Evolutionary conservation across 2,113 vertebrate genomes (phyloP).

Genomic region (Bubo bubo): DNA sequence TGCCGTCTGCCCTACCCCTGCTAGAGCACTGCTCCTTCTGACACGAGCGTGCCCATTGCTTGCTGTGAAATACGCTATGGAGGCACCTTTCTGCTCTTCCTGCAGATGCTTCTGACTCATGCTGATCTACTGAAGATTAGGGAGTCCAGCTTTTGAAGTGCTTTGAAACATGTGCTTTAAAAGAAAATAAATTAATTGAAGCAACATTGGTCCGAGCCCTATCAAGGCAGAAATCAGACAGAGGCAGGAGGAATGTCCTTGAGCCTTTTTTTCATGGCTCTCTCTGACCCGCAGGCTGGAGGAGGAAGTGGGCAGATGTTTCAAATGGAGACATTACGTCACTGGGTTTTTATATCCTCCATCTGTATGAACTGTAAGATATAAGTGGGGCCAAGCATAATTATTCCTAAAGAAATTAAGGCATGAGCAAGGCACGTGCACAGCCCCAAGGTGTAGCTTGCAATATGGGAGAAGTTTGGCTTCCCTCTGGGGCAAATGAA

Average conservation of each 20-base stretch:
- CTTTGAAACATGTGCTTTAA: neutral
- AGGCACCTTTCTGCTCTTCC: conserved; percentile 13
- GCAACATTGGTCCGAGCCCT: neutral
- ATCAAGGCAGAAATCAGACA: neutral
- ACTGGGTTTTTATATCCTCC: neutral
- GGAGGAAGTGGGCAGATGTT: conserved; percentile 28
- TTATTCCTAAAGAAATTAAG: conserved; percentile 12
- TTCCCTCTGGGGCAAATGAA: neutral
- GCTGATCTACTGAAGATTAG: neutral
- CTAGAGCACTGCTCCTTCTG: neutral
- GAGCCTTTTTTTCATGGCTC: neutral
- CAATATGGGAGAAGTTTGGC: neutral
- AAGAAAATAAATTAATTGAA: conserved; percentile 35
- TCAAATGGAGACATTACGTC: conserved; percentile 4
- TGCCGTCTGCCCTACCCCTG: neutral
- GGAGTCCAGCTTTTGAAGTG: neutral
- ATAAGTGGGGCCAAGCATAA: neutral
- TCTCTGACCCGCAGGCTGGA: neutral
- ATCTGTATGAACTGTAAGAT: neutral
- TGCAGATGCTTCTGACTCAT: conserved; percentile 42
- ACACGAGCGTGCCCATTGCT: fast-evolving
- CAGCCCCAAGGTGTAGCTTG: neutral
- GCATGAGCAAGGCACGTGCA: neutral
- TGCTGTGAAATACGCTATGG: neutral
- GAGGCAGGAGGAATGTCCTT: conserved; percentile 7